These are phyloP conservation scores for Battus philenor DNA, from an alignment of 1,140 invertebrate species.

Conservation along the genomic window DNA sequence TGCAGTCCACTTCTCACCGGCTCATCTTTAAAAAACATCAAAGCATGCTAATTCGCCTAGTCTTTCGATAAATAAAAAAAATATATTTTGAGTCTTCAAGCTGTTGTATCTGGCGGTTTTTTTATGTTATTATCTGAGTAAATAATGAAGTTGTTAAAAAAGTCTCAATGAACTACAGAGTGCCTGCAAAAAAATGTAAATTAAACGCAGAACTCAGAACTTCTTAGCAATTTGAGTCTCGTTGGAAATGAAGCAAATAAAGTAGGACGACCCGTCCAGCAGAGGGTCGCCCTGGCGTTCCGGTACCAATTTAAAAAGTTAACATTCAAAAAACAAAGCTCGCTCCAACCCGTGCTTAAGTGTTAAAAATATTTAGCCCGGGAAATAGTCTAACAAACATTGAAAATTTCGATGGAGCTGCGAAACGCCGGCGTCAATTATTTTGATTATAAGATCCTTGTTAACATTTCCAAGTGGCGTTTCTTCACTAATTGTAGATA, in stretches of 20 bases:
- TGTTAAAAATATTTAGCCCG: slow-evolving; percentile 18
- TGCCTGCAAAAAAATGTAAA: slow-evolving; percentile 15
- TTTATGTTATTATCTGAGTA: no score
- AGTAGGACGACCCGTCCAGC: slow-evolving; percentile 28
- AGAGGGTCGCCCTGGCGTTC: slow-evolving; percentile 34
- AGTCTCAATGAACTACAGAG: slow-evolving; percentile 11
- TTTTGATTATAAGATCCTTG: slow-evolving; percentile 10
- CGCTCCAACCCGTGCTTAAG: slow-evolving; percentile 20
- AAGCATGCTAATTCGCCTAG: no score
- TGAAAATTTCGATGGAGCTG: background rate
- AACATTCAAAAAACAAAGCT: slow-evolving; percentile 27
- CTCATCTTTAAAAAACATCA: no score
- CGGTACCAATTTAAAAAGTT: slow-evolving; percentile 33
- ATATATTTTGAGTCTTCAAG: no score
- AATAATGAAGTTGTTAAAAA: slow-evolving; percentile 7
- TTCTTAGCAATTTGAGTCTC: slow-evolving; percentile 44
- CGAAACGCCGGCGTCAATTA: slow-evolving; percentile 9
- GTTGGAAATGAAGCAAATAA: slow-evolving; percentile 49
- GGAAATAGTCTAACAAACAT: background rate
- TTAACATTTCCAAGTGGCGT: slow-evolving; percentile 6
- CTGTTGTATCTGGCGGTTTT: no score
- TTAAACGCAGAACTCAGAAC: slow-evolving; percentile 30
- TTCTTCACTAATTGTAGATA: no score
- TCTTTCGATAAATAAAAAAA: no score
- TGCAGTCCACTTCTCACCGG: no score